A percentile compares a stretch with the other conserved stretches of the same genome.
Conservation (phyloP, 1,140 invertebrate genomes). For the Philotrypesis tridentata region DNA sequence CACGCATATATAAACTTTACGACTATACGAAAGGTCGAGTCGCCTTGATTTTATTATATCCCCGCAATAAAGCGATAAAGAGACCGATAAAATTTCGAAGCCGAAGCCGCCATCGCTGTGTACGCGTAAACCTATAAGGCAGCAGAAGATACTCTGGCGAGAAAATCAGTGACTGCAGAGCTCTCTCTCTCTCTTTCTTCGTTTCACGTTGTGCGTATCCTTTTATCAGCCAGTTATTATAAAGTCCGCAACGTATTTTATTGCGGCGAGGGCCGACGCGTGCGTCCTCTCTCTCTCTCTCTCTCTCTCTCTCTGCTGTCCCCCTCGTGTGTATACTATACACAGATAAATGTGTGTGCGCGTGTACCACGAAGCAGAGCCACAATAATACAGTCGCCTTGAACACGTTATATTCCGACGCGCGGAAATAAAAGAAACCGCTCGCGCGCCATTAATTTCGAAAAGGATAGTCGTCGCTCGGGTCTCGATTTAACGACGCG, state of each 20-base stretch:
- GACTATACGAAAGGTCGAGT: neutral
- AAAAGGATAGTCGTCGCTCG: conserved; percentile 18
- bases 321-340: neutral
- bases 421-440: conserved; percentile 33
- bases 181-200: no score
- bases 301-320: no score
- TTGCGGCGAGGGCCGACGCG: neutral
- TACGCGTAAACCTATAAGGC: no score
- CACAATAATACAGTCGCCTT: conserved; percentile 11
- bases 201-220: neutral
- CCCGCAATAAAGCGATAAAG: neutral
- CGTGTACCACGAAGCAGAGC: no score
- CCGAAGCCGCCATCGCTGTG: neutral
- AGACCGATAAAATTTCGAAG: neutral
- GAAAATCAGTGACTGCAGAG: no score
- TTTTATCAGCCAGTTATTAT: conserved; percentile 43
- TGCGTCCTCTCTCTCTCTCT: neutral
- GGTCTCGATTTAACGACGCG: conserved; percentile 37
- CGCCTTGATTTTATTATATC: neutral
- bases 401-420: neutral
- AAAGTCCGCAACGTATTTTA: conserved; percentile 35
- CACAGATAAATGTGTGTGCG: no score
- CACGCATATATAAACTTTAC: no score
- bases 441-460: conserved; percentile 35
- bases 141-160: no score